Percentiles rank a stretch among this genome's conserved stretches.
phyloP scores from a whole-genome alignment of 2,888 invertebrate genomes.

The Anagyrus pseudococci region DNA sequence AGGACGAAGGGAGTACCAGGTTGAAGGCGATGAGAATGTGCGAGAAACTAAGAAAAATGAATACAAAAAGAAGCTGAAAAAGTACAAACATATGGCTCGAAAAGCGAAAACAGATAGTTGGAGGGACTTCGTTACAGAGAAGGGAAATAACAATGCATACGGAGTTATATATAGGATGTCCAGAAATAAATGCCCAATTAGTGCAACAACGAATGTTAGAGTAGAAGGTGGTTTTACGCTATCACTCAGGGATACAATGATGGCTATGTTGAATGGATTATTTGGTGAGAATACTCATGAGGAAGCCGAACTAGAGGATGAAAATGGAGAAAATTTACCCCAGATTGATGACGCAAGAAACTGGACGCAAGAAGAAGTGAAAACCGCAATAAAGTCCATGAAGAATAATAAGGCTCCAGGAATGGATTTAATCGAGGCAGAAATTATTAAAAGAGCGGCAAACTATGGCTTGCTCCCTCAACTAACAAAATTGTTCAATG shows the following conservation, averaged over 20 bases:
- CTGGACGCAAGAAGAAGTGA: background rate
- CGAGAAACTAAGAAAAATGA: background rate
- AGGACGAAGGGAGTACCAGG: background rate
- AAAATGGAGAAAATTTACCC: background rate
- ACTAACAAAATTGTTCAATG: background rate
- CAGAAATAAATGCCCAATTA: background rate
- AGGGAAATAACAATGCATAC: background rate
- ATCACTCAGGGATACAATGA: background rate
- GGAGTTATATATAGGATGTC: background rate
- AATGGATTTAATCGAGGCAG: background rate
- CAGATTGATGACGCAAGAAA: no score
- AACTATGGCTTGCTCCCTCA: background rate
- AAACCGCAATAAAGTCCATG: background rate
- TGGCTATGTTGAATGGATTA: background rate
- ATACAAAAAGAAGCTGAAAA: background rate
- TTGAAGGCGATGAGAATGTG: background rate
- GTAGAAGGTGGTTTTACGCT: background rate
- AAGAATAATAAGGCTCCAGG: background rate
- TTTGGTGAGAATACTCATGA: conserved; percentile 5
- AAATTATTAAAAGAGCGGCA: background rate
- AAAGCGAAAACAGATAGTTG: background rate
- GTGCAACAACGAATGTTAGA: background rate
- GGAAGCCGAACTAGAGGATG: background rate
- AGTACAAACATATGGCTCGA: background rate
- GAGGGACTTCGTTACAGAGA: background rate